Conservation (phyloP, 2,113 vertebrate genomes). For the Tragelaphus strepsiceros region DNA sequence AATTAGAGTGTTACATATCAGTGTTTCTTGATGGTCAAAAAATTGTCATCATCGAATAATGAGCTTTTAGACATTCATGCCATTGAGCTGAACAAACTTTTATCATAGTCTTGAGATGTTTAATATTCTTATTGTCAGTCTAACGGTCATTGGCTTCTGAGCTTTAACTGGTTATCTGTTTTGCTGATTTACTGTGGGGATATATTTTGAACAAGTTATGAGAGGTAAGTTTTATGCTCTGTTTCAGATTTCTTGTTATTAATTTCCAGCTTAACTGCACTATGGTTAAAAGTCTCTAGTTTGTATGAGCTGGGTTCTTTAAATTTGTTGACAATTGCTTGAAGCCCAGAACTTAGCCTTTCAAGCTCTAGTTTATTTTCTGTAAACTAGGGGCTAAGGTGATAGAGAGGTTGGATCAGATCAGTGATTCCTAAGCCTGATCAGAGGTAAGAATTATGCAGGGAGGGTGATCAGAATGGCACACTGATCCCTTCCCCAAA, state of each 20-base stretch:
- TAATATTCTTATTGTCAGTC: constrained; percentile 48
- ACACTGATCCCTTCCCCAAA: background rate
- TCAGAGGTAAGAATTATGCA: background rate
- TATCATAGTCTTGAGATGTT: background rate
- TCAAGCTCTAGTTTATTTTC: background rate
- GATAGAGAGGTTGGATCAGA: background rate
- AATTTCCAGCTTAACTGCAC: background rate
- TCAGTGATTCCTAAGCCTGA: background rate
- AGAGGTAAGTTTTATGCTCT: background rate
- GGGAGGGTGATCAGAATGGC: background rate
- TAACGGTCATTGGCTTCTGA: constrained; percentile 34
- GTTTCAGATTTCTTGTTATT: background rate
- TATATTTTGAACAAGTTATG: background rate
- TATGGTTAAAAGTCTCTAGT: background rate
- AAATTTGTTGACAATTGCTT: background rate
- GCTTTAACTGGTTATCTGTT: background rate
- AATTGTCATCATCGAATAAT: constrained; percentile 43
- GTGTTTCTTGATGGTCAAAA: constrained; percentile 49
- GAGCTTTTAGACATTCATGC: constrained; percentile 48
- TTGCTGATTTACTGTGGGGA: background rate
- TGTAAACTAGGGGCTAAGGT: background rate
- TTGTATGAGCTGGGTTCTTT: background rate
- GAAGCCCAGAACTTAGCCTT: background rate
- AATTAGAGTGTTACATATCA: constrained; percentile 42
- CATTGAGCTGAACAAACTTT: constrained; percentile 30